These are phyloP conservation scores for Craseonycteris thonglongyai DNA, from an alignment of 2,113 vertebrate species.

Conservation along the genomic window DNA sequence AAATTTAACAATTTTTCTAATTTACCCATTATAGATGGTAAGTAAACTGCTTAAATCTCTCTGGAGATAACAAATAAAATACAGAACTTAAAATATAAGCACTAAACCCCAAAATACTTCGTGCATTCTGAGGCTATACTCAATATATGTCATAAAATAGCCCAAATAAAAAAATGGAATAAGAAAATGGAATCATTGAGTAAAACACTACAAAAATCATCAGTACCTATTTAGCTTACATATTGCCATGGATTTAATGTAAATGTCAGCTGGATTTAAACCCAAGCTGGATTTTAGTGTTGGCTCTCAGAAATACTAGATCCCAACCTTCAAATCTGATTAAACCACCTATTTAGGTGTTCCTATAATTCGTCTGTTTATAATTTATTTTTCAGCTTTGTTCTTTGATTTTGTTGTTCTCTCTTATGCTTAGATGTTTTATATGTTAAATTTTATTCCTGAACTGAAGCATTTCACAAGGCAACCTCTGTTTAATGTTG, in stretches of 20 bases:
- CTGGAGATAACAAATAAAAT: not conserved
- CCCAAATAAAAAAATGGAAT: not conserved
- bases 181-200: conserved; percentile 1
- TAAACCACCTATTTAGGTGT: not conserved
- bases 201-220: conserved; percentile 3
- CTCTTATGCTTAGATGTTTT: not conserved
- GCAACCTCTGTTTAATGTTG: not conserved
- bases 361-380: not conserved
- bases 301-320: not conserved
- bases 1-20: conserved; percentile 11
- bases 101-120: not conserved
- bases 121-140: not conserved
- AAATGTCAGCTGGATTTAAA: not conserved
- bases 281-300: not conserved
- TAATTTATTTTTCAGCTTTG: not conserved
- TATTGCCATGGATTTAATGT: not conserved
- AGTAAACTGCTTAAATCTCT: not conserved
- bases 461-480: not conserved
- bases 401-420: not conserved
- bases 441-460: not conserved
- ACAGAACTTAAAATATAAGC: not conserved
- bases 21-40: not conserved
- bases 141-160: not conserved
- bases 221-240: not conserved
- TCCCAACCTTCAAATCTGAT: not conserved